These are phyloP conservation scores for Himalopsyche phryganea DNA, from an alignment of 1,140 invertebrate species.

Conservation along the genomic window DNA sequence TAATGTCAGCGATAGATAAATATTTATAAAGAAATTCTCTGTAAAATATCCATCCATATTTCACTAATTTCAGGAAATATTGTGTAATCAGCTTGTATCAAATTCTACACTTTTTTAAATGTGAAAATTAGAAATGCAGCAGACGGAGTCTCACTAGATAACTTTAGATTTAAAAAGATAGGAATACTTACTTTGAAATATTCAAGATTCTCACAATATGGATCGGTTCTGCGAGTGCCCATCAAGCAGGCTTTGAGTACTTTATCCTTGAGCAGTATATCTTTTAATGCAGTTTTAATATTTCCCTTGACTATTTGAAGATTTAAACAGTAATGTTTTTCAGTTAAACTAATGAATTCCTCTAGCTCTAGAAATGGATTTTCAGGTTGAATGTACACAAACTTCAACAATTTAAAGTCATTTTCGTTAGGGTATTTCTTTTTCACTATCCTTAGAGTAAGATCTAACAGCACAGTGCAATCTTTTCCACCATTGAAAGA, in stretches of 20 bases:
- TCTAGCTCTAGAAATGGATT: constrained; percentile 85
- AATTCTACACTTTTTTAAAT: no score
- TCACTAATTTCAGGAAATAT: no score
- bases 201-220: constrained; percentile 64
- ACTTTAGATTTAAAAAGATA: no score
- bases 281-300: constrained; percentile 67
- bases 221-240: constrained; percentile 84
- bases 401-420: constrained; percentile 51
- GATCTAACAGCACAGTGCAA: constrained; percentile 85
- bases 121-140: no score
- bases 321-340: constrained; percentile 69
- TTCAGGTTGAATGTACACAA: constrained; percentile 70
- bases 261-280: constrained; percentile 60
- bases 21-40: no score
- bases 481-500: constrained; percentile 98
- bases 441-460: constrained; percentile 63
- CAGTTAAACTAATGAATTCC: constrained; percentile 71
- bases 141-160: no score
- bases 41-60: no score
- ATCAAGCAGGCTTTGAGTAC: constrained; percentile 80
- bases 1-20: constrained; percentile 39
- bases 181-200: constrained; percentile 64
- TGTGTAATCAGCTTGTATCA: no score
- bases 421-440: constrained; percentile 49
- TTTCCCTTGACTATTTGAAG: constrained; percentile 65